These are phyloP conservation scores for Metridium senile DNA, from an alignment of 92 coral and sea anemone species.

Conservation along the genomic window DNA sequence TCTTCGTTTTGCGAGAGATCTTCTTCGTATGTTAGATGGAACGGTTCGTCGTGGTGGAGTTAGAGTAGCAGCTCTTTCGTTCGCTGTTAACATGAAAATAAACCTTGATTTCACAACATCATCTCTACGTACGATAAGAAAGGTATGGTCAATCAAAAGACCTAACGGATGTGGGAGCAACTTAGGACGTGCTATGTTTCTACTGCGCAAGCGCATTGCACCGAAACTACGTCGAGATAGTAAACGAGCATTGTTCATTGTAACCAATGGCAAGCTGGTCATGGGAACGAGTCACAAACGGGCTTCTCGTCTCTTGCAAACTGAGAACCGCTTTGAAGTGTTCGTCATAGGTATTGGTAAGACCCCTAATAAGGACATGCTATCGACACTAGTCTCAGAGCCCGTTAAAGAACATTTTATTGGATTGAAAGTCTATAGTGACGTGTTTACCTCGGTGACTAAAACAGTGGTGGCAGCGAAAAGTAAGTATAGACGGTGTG, in stretches of 20 bases:
- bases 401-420: slow-evolving; percentile 65
- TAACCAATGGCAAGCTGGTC: slow-evolving; percentile 58
- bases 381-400: slow-evolving; percentile 56
- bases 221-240: slow-evolving; percentile 48
- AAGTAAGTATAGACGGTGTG: too few species aligned
- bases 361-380: slow-evolving; percentile 42
- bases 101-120: slow-evolving; percentile 52
- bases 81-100: slow-evolving; percentile 43
- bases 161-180: slow-evolving; percentile 70
- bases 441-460: slow-evolving; percentile 63
- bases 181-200: slow-evolving; percentile 56
- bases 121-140: slow-evolving; percentile 38
- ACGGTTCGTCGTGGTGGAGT: slow-evolving; percentile 63
- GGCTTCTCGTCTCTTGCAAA: slow-evolving; percentile 52
- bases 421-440: slow-evolving; percentile 47
- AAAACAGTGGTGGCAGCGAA: slow-evolving; percentile 43
- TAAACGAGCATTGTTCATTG: slow-evolving; percentile 63
- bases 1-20: slow-evolving; percentile 66
- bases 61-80: slow-evolving; percentile 60
- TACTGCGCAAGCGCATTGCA: slow-evolving; percentile 43
- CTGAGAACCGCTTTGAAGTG: slow-evolving; percentile 50
- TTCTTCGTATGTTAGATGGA: slow-evolving; percentile 48
- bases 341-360: slow-evolving; percentile 69
- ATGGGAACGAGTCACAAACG: slow-evolving; percentile 64
- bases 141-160: slow-evolving; percentile 40